Percentiles rank a stretch among this genome's conserved stretches.
phyloP scores from a whole-genome alignment of 2,113 vertebrate genomes.

The Acanthisitta chloris region DNA sequence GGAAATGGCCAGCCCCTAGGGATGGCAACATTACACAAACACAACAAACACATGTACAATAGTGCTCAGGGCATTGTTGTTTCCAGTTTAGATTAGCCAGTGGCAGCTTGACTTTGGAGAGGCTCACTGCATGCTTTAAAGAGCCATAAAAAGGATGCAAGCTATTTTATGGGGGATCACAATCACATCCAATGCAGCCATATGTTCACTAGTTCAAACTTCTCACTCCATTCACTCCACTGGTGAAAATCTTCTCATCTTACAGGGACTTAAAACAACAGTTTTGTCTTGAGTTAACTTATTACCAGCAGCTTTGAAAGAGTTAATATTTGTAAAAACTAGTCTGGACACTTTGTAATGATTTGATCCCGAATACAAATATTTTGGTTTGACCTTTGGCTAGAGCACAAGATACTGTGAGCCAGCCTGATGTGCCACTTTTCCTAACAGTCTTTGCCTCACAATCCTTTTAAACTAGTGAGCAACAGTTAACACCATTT shows the following conservation, averaged over 20 bases:
- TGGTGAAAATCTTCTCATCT: neutral
- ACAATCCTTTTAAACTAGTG: neutral
- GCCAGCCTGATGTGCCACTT: neutral
- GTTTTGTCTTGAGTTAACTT: neutral
- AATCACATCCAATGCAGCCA: neutral
- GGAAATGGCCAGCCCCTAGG: neutral
- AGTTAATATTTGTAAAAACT: neutral
- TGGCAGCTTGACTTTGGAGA: neutral
- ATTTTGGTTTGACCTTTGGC: neutral
- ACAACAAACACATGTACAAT: neutral
- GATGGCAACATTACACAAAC: slow-evolving; percentile 23
- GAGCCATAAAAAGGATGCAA: neutral
- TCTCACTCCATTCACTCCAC: neutral
- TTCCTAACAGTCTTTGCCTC: neutral
- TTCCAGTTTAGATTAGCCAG: slow-evolving; percentile 32
- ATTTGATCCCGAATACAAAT: neutral
- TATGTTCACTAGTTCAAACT: neutral
- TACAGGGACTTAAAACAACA: neutral
- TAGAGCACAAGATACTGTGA: neutral
- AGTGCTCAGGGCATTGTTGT: neutral
- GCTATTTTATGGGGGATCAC: neutral
- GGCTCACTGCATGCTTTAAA: neutral
- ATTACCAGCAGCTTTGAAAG: neutral
- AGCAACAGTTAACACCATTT: neutral
- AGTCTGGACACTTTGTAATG: neutral